phyloP scores from a whole-genome alignment of 35 echinoderm and acorn worm species.

The Lytechinus pictus region DNA sequence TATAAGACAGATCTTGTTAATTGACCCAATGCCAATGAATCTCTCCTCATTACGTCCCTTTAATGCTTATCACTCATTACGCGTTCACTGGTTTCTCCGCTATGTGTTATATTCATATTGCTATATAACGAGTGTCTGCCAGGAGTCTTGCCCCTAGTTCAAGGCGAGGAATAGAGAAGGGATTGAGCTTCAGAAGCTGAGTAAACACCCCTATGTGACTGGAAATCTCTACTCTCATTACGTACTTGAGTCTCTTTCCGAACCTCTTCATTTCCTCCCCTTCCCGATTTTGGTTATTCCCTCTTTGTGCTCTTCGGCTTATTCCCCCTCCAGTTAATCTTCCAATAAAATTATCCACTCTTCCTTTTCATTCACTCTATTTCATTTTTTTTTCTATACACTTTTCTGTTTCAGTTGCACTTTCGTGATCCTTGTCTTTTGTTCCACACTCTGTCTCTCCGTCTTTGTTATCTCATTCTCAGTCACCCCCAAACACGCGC shows the following conservation, averaged over 20 bases:
- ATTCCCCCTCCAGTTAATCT: no score
- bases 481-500: no score
- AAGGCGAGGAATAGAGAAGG: constrained; percentile 5
- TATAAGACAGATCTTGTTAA: neutral
- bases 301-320: no score
- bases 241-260: neutral
- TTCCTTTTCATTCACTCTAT: neutral
- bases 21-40: neutral
- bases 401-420: no score
- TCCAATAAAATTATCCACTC: neutral
- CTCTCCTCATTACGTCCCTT: neutral
- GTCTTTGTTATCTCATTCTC: no score
- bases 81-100: neutral
- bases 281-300: no score
- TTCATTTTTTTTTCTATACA: neutral
- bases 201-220: constrained; percentile 32
- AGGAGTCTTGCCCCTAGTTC: constrained; percentile 2
- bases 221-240: constrained; percentile 34
- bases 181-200: neutral
- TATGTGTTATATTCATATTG: constrained; percentile 14
- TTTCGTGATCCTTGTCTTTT: no score
- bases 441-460: no score
- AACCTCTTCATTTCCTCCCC: neutral
- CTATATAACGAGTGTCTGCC: constrained; percentile 10
- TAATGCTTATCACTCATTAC: constrained; percentile 2